Evolutionary conservation across 2,113 vertebrate species (phyloP).

Genomic region (Bungarus multicinctus): DNA sequence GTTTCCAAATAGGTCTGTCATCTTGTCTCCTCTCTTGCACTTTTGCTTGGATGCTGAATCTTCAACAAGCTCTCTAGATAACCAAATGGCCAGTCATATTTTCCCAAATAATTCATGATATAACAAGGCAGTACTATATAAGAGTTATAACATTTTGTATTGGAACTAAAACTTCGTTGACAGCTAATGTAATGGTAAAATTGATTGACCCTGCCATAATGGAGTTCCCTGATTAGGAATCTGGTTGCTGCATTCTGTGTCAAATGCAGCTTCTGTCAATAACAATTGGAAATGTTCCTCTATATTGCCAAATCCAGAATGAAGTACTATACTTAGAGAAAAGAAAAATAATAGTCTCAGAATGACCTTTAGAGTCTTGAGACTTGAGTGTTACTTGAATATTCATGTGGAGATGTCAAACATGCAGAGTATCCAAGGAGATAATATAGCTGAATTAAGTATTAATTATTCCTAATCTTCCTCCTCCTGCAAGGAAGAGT

Average conservation of each 20-base stretch:
- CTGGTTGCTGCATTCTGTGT: background rate
- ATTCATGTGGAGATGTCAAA: background rate
- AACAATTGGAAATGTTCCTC: background rate
- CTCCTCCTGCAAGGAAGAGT: background rate
- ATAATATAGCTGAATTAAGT: background rate
- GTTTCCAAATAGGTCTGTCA: background rate
- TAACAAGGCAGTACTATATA: background rate
- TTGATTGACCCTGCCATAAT: background rate
- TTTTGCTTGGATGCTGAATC: background rate
- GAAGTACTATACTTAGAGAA: background rate
- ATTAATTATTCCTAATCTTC: background rate
- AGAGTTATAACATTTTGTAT: background rate
- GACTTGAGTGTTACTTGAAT: background rate
- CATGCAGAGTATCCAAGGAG: background rate
- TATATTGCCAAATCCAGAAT: background rate
- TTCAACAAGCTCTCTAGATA: background rate
- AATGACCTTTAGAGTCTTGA: background rate
- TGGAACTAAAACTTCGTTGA: background rate
- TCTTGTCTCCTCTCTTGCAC: background rate
- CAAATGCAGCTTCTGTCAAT: background rate
- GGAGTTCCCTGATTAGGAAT: background rate
- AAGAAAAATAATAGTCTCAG: background rate
- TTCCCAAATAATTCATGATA: background rate
- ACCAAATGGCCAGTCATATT: background rate
- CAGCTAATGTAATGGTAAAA: background rate